Evolutionary conservation across 2,888 invertebrate genomes (phyloP), one percentile per base, ranked within the genome.

Genomic region (Cataglyphis cursor): DNA sequence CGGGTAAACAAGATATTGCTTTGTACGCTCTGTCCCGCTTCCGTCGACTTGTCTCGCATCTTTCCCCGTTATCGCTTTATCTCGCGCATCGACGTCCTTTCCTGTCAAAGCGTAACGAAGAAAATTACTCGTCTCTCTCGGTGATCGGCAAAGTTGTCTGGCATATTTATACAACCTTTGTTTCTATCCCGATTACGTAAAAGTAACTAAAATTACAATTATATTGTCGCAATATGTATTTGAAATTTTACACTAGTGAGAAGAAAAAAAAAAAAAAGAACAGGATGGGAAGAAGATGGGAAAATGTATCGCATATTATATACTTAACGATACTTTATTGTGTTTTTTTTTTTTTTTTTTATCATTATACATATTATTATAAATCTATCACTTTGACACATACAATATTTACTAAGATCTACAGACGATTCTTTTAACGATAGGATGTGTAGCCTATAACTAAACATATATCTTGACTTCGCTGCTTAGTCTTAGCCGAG

Each of bases 361-460:
- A 87, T 89, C 82, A 87, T 92, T 91, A 51, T 51, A 92, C 91
- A 90, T 86, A 84, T 91, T 93, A 87, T 93, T 93, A 93, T 93
- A 93, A 93, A 93, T 93, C 93, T 93, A 93, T 93, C 90, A 85
- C 92, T 92, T 93, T 89, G 93, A 93, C 93, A 93, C 93, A 92
- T 92, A 91, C 89, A 93, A 88, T 90, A 90, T 87, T 87, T 74
- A 87, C 92, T 91, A 90, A 73, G 87, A 88, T 87, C 92, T 92
- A 92, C 92, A 84, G 91, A 90, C 87, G 86, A 82, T 83, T 84
- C 87, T 87, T 65, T 75, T 88, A 90, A 88, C 83, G 87, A 81
- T 86, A 88, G 87, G 84, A 84, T 68, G 75, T 66, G 70, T 87
- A 83, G 64, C 62, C 90, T 87, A 91, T 88, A 88, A 90, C 91